These are phyloP conservation scores for Bimastos eiseni DNA, from an alignment of 2,888 invertebrate genomes.

Conservation along the genomic window DNA sequence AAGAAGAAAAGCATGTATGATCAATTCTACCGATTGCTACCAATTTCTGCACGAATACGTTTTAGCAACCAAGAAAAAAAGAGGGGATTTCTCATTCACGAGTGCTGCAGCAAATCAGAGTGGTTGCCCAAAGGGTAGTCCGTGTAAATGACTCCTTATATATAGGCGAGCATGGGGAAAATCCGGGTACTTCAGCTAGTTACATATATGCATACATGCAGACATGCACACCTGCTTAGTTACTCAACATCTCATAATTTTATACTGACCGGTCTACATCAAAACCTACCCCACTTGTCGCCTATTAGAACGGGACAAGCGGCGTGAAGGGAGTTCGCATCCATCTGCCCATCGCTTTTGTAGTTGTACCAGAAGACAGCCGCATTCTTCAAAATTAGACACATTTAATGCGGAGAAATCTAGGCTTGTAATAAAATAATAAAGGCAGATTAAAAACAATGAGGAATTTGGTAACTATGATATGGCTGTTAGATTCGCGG, in stretches of 20 bases:
- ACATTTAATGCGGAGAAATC: neutral
- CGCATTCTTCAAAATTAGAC: constrained; percentile 45
- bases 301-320: constrained; percentile 55
- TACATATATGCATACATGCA: neutral
- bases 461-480: neutral
- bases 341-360: constrained; percentile 45
- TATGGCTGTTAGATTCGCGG: too few species aligned
- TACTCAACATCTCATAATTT: neutral
- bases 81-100: too few species aligned
- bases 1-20: too few species aligned
- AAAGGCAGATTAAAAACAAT: neutral
- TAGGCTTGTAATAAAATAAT: neutral
- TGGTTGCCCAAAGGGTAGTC: too few species aligned
- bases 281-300: constrained; percentile 54
- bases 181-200: too few species aligned
- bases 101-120: too few species aligned
- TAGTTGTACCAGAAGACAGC: constrained; percentile 55
- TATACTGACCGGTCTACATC: neutral
- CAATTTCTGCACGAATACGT: too few species aligned
- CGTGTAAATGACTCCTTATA: too few species aligned
- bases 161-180: too few species aligned
- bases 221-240: neutral
- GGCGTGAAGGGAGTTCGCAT: constrained; percentile 49
- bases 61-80: too few species aligned
- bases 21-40: too few species aligned